Percentiles rank a stretch among this genome's conserved stretches.
phyloP scores from a whole-genome alignment of 2,888 invertebrate species.

The Drosophila siamana region DNA sequence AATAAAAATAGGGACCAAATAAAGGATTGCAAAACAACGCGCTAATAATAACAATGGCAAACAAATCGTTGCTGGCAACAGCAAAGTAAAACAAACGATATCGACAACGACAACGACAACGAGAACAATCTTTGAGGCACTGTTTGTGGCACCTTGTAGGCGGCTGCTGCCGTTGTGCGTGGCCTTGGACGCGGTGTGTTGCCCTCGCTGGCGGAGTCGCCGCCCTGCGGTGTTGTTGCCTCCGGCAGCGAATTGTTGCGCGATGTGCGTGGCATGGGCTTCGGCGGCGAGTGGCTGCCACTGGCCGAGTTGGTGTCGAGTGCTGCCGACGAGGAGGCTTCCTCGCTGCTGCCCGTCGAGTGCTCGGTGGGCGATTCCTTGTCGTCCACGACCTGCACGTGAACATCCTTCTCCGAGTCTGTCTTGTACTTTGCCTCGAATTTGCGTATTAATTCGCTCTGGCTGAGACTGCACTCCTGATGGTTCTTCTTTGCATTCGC shows the following conservation, averaged over 20 bases:
- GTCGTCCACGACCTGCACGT: constrained; percentile 59
- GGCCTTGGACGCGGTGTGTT: constrained; percentile 87
- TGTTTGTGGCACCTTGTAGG: constrained; percentile 90
- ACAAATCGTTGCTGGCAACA: constrained; percentile 1
- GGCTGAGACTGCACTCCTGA: constrained; percentile 43
- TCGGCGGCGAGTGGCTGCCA: constrained; percentile 88
- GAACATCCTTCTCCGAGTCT: constrained; percentile 81
- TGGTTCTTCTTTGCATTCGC: neutral
- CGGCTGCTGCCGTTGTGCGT: constrained; percentile 89
- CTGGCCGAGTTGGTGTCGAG: constrained; percentile 67
- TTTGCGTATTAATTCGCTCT: constrained; percentile 87
- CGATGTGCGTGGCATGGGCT: constrained; percentile 92
- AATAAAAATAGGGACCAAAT: neutral
- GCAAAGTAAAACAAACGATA: neutral
- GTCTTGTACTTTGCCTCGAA: constrained; percentile 87
- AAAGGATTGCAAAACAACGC: neutral
- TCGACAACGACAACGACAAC: too few species aligned
- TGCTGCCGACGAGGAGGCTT: constrained; percentile 75
- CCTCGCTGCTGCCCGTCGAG: constrained; percentile 84
- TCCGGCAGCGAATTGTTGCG: constrained; percentile 91
- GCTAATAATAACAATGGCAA: too few species aligned
- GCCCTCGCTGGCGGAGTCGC: constrained; percentile 83
- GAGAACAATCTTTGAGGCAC: neutral
- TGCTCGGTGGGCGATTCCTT: constrained; percentile 84
- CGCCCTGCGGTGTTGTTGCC: constrained; percentile 38